Base-by-base conservation (phyloP, 2,797 vertebrate species). In the Cynopterus sphinx region DNA sequence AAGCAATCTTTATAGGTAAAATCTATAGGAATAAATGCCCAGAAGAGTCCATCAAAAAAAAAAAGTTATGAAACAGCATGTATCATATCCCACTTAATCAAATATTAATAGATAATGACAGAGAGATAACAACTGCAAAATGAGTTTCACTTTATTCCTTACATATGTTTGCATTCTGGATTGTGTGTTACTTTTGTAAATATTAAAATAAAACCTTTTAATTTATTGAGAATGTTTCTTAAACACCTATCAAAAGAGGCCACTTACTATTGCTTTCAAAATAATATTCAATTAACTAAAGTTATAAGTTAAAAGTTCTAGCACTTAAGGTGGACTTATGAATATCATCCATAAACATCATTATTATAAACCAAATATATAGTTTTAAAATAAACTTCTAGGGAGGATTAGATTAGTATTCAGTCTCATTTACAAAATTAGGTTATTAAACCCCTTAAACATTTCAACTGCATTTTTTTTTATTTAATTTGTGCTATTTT, bases 341-440 rank as follows among this genome's bases (percentile, higher is more conserved):
- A 84, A 59, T 19, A 92, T 79, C 63, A 82, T 78, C 43, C 89
- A 71, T 68, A 16, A 49, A 49, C 16, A 16, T 49, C 15, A 16
- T 49, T 49, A 49, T 90, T 71, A 57, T 22, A 87, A 94, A 33
- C 9, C 43, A 87, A 95, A n/a, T 46, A 65, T 49, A 61, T 21
- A 86, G 49, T 12, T 86, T 82, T 81, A 65, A 94, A 90, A 74
- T 70, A 36, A 70, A 59, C 51, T 81, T 83, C 65, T 90, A 96
- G 41, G 31, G 53, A 81, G 21, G 12, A 87, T 79, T 75, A 90
- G 8, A 59, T 70, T 79, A 90, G 57, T 43, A 87, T 90, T 59
- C 81, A 19, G 28, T 90, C 70, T 84, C 31, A 87, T 59, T 84
- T 92, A 68, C 3, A 65, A 91, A 92, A 79, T 88, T 61, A 84